Evolutionary conservation across 1,140 invertebrate species (phyloP).

Genomic region (Drosophila ohnishii): DNA sequence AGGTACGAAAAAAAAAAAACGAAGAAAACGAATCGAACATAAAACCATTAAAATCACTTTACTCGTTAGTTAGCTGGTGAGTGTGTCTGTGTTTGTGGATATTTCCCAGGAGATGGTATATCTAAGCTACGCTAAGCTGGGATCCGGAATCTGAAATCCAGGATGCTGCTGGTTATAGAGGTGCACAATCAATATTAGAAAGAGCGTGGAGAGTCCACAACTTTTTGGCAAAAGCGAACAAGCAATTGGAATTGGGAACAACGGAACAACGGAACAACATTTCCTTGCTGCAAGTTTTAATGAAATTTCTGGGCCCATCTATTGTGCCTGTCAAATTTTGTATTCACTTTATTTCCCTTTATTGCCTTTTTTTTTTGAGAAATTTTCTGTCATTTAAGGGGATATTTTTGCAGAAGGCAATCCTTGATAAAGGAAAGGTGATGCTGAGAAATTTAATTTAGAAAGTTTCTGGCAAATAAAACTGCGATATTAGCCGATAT

Average conservation of each 20-base stretch:
- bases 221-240: slow-evolving; percentile 22
- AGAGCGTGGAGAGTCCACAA: slow-evolving; percentile 12
- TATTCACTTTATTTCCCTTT: neutral
- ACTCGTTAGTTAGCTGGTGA: slow-evolving; percentile 53
- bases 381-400: neutral
- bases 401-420: too few species aligned
- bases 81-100: neutral
- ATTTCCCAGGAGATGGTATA: slow-evolving; percentile 25
- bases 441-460: neutral
- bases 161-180: slow-evolving; percentile 15
- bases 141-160: neutral
- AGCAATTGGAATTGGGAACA: slow-evolving; percentile 31
- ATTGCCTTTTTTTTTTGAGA: neutral
- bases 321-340: slow-evolving; percentile 18
- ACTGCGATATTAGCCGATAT: neutral
- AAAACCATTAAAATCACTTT: slow-evolving; percentile 77
- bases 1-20: slow-evolving; percentile 12
- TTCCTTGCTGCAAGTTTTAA: slow-evolving; percentile 55
- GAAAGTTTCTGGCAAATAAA: neutral
- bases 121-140: slow-evolving; percentile 18
- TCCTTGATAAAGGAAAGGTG: neutral
- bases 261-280: slow-evolving; percentile 39
- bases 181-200: slow-evolving; percentile 30
- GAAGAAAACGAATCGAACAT: slow-evolving; percentile 40
- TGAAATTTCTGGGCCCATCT: slow-evolving; percentile 43